phyloP scores from a whole-genome alignment of 2,888 invertebrate species.

The Ptychoptera albimana region DNA sequence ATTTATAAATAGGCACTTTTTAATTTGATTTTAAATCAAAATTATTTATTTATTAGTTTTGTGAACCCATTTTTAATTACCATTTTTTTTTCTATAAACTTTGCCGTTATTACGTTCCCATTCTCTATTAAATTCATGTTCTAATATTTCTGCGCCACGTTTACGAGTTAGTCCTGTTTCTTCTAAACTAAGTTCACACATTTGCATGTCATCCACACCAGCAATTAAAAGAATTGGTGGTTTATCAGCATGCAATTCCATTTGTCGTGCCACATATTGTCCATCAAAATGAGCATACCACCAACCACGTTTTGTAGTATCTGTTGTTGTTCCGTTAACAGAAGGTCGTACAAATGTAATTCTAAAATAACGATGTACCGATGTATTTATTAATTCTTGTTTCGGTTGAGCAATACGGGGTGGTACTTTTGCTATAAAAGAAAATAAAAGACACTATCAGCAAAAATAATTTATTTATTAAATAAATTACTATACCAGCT shows the following conservation, averaged over 20 bases:
- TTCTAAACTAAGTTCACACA: conserved; percentile 93
- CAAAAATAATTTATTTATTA: conserved; percentile 4
- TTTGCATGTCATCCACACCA: conserved; percentile 97
- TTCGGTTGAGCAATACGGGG: conserved; percentile 45
- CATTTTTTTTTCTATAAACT: conserved; percentile 36
- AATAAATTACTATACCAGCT: conserved; percentile 37
- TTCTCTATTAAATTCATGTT: conserved; percentile 87
- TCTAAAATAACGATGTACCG: conserved; percentile 80
- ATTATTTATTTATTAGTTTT: not conserved
- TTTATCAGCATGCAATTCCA: conserved; percentile 92
- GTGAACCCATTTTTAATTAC: conserved; percentile 8
- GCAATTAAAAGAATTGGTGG: conserved; percentile 60
- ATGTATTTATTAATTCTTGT: conserved; percentile 42
- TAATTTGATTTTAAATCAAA: not conserved
- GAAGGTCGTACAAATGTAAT: conserved; percentile 71
- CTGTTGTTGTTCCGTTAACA: conserved; percentile 34
- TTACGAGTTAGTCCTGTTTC: conserved; percentile 92
- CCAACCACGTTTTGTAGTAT: conserved; percentile 56
- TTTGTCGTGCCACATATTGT: conserved; percentile 92
- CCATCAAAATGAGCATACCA: conserved; percentile 99
- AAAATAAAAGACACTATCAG: conserved; percentile 5
- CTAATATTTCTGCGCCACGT: conserved; percentile 89
- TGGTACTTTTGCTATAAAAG: conserved; percentile 38
- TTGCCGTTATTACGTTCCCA: conserved; percentile 76
- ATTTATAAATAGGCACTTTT: not conserved